Conservation (phyloP, 2,888 invertebrate species). For the Platycheirus albimanus region DNA sequence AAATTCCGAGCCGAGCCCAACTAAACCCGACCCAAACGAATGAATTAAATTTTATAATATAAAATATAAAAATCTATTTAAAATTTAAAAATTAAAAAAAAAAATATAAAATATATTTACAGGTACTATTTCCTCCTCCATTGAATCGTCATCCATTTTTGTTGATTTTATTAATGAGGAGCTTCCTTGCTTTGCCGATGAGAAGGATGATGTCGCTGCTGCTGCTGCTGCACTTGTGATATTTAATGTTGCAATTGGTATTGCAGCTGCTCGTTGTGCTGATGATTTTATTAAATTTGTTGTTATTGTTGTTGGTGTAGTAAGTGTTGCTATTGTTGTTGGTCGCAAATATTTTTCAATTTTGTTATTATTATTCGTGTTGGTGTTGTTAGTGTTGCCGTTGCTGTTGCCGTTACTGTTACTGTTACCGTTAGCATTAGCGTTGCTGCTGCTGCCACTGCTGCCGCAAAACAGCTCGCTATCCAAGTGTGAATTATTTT, state of each 20-base stretch:
- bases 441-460: constrained; percentile 75
- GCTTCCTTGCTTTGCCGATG: constrained; percentile 56
- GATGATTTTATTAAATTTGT: constrained; percentile 73
- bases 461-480: constrained; percentile 75
- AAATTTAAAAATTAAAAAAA: constrained; percentile 14
- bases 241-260: constrained; percentile 71
- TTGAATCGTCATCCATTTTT: constrained; percentile 74
- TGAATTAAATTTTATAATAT: not conserved
- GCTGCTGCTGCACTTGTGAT: constrained; percentile 56
- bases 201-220: not conserved
- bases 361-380: constrained; percentile 62
- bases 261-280: constrained; percentile 73
- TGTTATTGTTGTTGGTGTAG: constrained; percentile 74
- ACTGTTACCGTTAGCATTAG: constrained; percentile 75
- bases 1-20: no score
- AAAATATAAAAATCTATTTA: constrained; percentile 4
- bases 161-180: constrained; percentile 65
- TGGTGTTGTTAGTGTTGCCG: constrained; percentile 45
- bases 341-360: constrained; percentile 75
- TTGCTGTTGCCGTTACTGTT: constrained; percentile 73
- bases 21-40: no score
- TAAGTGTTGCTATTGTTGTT: constrained; percentile 75
- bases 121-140: constrained; percentile 77
- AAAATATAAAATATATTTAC: constrained; percentile 77
- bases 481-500: constrained; percentile 77